Conservation (phyloP, 1,140 invertebrate genomes). For the Nebria ingens region DNA sequence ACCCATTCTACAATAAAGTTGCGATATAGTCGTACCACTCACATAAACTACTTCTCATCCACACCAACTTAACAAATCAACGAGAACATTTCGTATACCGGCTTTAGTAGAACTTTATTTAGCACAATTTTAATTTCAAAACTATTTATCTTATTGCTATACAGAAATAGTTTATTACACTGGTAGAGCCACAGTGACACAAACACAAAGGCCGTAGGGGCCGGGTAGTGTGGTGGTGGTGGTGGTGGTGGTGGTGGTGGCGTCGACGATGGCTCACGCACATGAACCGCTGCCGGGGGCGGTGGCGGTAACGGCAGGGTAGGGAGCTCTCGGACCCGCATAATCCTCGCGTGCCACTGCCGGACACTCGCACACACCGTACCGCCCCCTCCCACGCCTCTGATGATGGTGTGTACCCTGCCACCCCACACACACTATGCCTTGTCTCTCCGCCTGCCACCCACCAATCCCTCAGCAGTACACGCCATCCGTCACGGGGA, state of each 20-base stretch:
- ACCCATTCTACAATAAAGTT: no score
- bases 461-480: slow-evolving; percentile 12
- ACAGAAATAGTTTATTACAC: neutral
- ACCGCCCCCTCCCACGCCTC: neutral
- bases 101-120: no score
- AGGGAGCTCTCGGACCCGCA: slow-evolving; percentile 1
- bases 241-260: no score
- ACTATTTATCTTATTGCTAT: no score
- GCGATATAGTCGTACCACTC: no score
- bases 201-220: neutral
- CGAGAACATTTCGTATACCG: no score
- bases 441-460: slow-evolving; percentile 17
- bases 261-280: neutral
- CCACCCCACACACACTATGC: neutral
- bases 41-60: no score
- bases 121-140: no score
- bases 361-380: neutral
- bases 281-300: neutral
- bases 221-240: no score
- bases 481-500: slow-evolving; percentile 12
- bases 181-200: neutral
- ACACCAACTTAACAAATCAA: no score
- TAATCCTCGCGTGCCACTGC: slow-evolving; percentile 4
- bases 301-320: slow-evolving; percentile 2
- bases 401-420: slow-evolving; percentile 6